Evolutionary conservation across 2,888 invertebrate species (phyloP).

Genomic region (Xylota sylvarum): DNA sequence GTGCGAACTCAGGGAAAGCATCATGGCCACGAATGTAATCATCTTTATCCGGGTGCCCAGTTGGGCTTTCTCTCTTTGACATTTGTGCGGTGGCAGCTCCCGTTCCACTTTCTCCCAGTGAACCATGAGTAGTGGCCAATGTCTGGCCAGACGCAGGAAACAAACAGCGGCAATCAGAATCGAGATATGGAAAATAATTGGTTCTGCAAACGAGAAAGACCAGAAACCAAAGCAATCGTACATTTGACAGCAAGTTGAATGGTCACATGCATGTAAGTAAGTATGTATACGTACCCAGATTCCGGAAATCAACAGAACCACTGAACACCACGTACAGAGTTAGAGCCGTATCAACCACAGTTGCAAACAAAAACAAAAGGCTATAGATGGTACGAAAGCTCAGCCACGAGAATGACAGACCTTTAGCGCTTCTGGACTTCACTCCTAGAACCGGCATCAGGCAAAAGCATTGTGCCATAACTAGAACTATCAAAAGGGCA

Average conservation of each 20-base stretch:
- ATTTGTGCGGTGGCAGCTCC: slow-evolving; percentile 78
- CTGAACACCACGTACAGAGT: slow-evolving; percentile 78
- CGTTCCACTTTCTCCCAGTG: slow-evolving; percentile 82
- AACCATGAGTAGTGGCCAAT: slow-evolving; percentile 82
- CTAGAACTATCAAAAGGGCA: slow-evolving; percentile 78
- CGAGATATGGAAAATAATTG: slow-evolving; percentile 82
- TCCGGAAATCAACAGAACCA: slow-evolving; percentile 80
- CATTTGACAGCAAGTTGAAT: not conserved
- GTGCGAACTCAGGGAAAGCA: slow-evolving; percentile 80
- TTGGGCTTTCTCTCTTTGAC: slow-evolving; percentile 78
- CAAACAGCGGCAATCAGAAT: slow-evolving; percentile 79
- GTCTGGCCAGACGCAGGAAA: slow-evolving; percentile 84
- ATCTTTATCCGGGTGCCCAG: slow-evolving; percentile 78
- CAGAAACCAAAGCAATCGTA: not conserved
- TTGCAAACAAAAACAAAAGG: slow-evolving; percentile 79
- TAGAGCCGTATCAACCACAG: slow-evolving; percentile 79
- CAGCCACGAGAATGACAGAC: slow-evolving; percentile 82
- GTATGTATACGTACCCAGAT: slow-evolving; percentile 79
- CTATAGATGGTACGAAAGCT: slow-evolving; percentile 81
- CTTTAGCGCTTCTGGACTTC: slow-evolving; percentile 78
- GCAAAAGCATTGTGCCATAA: slow-evolving; percentile 82
- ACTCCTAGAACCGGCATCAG: slow-evolving; percentile 83
- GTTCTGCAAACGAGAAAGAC: slow-evolving; percentile 79
- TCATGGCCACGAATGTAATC: slow-evolving; percentile 80
- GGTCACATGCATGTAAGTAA: not conserved